Evolutionary conservation across 53 echinoderm and acorn worm genomes (phyloP), one percentile per base, ranked within the genome.

Genomic region (Apostichopus leukothele): DNA sequence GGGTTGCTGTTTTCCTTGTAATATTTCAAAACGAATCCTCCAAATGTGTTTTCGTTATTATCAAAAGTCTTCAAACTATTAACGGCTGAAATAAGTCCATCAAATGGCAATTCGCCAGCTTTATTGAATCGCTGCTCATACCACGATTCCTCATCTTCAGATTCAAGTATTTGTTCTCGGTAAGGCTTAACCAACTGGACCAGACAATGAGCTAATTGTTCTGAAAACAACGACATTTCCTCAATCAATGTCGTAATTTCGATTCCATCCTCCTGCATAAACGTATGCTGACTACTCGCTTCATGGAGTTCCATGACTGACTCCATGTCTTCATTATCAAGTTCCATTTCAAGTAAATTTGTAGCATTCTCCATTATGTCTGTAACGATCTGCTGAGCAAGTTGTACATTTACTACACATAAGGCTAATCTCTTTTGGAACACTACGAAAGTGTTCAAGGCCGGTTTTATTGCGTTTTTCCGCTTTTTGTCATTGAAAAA

Each of bases 401-500:
- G 68, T 68, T 68, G 68, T 14, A 68, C 68, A 68, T 68, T 68
- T 5, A 68, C 68, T n/a, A 68, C 68, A 5, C 5, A 68, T n/a
- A 68, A 68, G 6, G 71, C 71, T n/a, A 71, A 18, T 19, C 16
- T 71, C 6, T 71, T 71, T n/a, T 71, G 71, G 71, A 71, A 71
- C n/a, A 71, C 6, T 5, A 71, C 71, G 18, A 71, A 71, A 5
- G 71, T 71, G 20, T 71, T 71, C 71, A 71, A 71, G 13, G 71
- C 16, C 2, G 71, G 71, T 71, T 71, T 71, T 5, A 71, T n/a
- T 6, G 6, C n/a, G 5, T 71, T 13, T 71, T 71, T 71, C 4
- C 71, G 71, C 18, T 71, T 71, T 71, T 71, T 71, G 20, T 71
- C 71, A 19, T 71, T 18, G 71, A 71, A 71, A 71, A 71, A 71